These are phyloP conservation scores for Helobdella robusta DNA, from an alignment of 2,888 invertebrate genomes.

Conservation along the genomic window DNA sequence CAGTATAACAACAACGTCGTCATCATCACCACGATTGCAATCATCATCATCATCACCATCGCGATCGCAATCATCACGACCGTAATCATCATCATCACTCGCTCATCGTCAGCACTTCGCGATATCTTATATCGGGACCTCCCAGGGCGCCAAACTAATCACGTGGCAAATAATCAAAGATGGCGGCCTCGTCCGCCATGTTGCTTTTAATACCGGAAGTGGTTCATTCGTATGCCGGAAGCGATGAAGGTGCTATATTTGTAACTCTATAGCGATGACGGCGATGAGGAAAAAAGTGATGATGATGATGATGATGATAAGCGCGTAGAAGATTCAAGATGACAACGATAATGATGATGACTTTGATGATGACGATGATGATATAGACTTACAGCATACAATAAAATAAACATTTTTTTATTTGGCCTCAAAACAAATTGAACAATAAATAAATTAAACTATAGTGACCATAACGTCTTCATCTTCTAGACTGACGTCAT, in stretches of 20 bases:
- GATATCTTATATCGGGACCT: slow-evolving; percentile 12
- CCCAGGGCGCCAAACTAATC: slow-evolving; percentile 17
- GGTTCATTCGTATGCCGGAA: not conserved
- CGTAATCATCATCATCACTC: no score
- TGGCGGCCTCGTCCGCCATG: no score
- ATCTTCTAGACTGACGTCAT: no score
- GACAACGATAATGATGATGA: not conserved
- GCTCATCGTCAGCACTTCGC: no score
- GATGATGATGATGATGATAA: slow-evolving; percentile 3
- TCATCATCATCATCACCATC: no score
- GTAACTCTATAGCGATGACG: not conserved
- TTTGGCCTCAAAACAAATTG: no score
- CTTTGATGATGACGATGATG: not conserved
- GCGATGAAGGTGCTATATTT: not conserved
- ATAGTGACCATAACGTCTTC: no score
- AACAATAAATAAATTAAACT: no score
- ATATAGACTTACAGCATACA: not conserved
- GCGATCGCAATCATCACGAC: no score
- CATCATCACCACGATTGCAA: no score
- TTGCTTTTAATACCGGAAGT: not conserved
- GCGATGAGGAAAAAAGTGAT: not conserved
- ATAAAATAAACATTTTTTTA: not conserved
- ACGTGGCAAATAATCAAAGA: slow-evolving; percentile 21
- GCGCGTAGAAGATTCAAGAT: not conserved
- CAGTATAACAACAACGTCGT: no score